Percentiles rank a stretch among this genome's conserved stretches.
These are phyloP conservation scores for Drosophila lutescens DNA, from an alignment of 2,888 invertebrate species.

Conservation along the genomic window DNA sequence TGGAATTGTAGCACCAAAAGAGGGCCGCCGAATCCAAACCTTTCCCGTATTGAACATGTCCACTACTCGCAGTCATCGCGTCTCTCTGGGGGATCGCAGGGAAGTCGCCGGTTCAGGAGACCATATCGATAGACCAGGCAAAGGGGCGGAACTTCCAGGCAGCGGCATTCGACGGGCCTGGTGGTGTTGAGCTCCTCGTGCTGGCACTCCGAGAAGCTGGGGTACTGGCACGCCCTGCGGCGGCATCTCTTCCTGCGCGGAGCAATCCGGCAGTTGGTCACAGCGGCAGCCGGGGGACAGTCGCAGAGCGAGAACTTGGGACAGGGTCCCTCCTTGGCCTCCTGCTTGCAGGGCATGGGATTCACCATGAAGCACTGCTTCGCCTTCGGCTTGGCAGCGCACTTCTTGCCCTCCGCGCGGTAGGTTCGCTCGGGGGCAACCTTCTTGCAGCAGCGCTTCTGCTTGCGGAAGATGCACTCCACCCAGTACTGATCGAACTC, in stretches of 20 bases:
- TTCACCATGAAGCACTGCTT: neutral
- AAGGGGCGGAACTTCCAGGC: neutral
- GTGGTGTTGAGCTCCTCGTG: neutral
- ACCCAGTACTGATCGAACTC: constrained; percentile 38
- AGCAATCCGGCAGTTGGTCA: constrained; percentile 1
- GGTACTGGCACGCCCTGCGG: constrained; percentile 42
- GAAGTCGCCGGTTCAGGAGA: neutral
- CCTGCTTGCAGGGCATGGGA: constrained; percentile 20
- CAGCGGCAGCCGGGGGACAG: neutral
- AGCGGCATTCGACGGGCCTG: constrained; percentile 18
- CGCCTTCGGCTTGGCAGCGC: neutral
- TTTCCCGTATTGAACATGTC: neutral
- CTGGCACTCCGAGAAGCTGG: constrained; percentile 55
- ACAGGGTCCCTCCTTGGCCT: neutral
- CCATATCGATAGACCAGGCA: constrained; percentile 14
- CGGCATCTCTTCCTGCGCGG: neutral
- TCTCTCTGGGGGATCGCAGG: neutral
- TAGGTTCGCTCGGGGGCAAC: constrained; percentile 6
- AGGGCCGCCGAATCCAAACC: neutral
- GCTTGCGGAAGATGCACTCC: constrained; percentile 23
- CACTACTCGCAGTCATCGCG: neutral
- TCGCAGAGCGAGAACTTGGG: neutral
- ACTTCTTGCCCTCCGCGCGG: neutral
- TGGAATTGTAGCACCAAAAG: too few species aligned
- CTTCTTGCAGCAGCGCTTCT: constrained; percentile 1